Base-by-base conservation (phyloP, 2,113 vertebrate species). In the Geothlypis trichas region DNA sequence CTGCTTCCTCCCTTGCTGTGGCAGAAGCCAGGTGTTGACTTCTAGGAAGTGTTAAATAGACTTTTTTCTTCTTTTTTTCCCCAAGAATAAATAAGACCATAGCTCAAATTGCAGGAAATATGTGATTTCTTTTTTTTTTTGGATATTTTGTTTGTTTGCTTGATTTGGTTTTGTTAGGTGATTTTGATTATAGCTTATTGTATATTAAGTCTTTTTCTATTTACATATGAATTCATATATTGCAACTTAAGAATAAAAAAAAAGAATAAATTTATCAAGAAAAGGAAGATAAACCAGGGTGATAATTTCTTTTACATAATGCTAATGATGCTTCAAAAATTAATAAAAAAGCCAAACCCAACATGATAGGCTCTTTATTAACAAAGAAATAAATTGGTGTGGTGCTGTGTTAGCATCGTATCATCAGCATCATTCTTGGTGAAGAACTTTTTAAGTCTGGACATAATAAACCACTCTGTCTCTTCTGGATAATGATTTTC, bases 1-100 rank as follows among this genome's bases (percentile, higher is more conserved):
- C 83, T 94, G 63, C 57, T 96, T 94, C 68, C 82, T 96, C 83
- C 63, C 63, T 93, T 86, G 19, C 33, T 93, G 35, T 78, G 55
- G 41, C 51, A 91, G 49, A 84, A 65, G 13, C 30, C 1, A 15
- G 75, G 61, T 94, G 58, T 91, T 91, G 89, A 91, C n/a, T 94
- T 95, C 47, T 49, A 71, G 14, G 20, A 81, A 85, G 51, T 54
- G 54, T 83, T 93, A 83, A 79, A 74, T 59, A 87, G 30, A 15
- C 9, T 55, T 68, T 74, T 49, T 73, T 27, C 15, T 66, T 39
- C 7, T 55, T 37, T 51, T 49, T 30, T 39, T 84, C 71, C 79
- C 12, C 28, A 58, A 84, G 35, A 33, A 71, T 59, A 90, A 87
- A 59, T 83, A 73, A 68, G 19, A 57, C 37, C 35, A 23, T 39